A percentile compares a stretch with the other conserved stretches of the same genome.
Conservation (phyloP, 2,113 vertebrate species). For the Leucopsar rothschildi region DNA sequence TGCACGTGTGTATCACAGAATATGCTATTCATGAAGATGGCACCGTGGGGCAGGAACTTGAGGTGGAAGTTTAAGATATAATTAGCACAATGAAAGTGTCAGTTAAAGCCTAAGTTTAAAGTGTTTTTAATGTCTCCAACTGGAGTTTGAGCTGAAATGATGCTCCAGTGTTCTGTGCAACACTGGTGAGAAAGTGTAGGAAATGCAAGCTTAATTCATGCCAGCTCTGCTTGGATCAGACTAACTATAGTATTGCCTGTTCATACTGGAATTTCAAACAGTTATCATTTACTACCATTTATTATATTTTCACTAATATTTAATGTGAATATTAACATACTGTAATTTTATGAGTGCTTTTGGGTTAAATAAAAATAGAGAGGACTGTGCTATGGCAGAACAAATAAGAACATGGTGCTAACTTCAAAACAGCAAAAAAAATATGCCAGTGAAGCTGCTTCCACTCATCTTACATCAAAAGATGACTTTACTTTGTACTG, state of each 20-base stretch:
- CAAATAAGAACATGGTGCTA: constrained; percentile 28
- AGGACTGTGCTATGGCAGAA: background rate
- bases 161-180: background rate
- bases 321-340: constrained; percentile 12
- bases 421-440: constrained; percentile 55
- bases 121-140: background rate
- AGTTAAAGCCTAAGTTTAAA: background rate
- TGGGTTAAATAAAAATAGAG: constrained; percentile 48
- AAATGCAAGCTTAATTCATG: background rate
- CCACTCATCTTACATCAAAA: constrained; percentile 57
- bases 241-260: background rate
- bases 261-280: background rate
- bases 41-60: background rate
- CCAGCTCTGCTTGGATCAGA: background rate
- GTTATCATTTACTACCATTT: background rate
- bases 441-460: constrained; percentile 26
- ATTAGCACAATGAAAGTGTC: background rate
- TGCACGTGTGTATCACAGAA: background rate
- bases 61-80: background rate
- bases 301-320: background rate
- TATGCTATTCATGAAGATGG: background rate
- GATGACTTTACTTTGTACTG: constrained; percentile 60
- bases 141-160: background rate
- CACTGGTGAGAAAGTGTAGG: background rate
- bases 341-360: background rate